phyloP scores from a whole-genome alignment of 64 coral and sea anemone genomes.

The Pachyseris speciosa region DNA sequence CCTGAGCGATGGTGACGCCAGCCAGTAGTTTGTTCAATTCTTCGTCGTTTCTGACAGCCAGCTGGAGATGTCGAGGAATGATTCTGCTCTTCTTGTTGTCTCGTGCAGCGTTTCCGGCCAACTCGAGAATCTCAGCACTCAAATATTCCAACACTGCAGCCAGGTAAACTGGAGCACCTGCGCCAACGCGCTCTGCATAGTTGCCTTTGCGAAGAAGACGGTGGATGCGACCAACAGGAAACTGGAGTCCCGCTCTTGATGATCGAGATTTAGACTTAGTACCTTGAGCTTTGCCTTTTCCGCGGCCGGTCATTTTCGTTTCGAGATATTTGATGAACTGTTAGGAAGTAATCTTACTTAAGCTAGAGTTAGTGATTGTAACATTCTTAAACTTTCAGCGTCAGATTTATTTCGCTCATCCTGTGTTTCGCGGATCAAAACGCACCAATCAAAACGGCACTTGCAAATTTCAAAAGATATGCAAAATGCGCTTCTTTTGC shows the following conservation, averaged over 20 bases:
- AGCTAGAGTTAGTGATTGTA: too few relatives aligned
- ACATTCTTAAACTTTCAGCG: not conserved
- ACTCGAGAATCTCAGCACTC: not conserved
- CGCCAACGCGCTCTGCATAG: not conserved
- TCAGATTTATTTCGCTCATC: not conserved
- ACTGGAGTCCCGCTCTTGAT: not conserved
- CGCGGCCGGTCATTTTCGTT: not conserved
- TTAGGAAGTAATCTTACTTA: too few relatives aligned
- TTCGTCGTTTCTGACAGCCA: not conserved
- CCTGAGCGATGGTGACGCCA: not conserved
- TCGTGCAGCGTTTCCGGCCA: not conserved
- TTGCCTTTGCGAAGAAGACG: not conserved
- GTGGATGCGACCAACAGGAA: constrained; percentile 1
- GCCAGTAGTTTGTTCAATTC: not conserved
- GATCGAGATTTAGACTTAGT: constrained; percentile 4
- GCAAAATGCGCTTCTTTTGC: too few relatives aligned
- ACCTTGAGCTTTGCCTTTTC: not conserved
- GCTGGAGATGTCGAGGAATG: not conserved
- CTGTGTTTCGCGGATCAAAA: not conserved
- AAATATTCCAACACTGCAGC: not conserved
- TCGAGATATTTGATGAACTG: too few relatives aligned
- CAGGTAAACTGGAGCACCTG: not conserved
- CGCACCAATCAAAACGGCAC: not conserved
- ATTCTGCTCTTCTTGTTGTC: not conserved
- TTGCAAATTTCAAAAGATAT: not conserved